These are phyloP conservation scores for Pyrochroa serraticornis DNA, from an alignment of 2,888 invertebrate species.

Conservation along the genomic window DNA sequence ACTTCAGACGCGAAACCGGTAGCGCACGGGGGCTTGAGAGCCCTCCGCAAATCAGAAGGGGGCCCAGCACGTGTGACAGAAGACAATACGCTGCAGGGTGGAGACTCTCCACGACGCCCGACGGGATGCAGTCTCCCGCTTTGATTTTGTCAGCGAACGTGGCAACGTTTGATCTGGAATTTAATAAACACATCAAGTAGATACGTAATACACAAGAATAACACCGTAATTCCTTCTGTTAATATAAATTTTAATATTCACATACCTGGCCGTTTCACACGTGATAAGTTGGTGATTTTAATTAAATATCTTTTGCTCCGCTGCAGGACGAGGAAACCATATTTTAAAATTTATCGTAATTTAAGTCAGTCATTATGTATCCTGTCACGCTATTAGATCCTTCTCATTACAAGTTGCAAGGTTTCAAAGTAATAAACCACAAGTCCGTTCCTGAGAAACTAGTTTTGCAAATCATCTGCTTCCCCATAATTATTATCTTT, in stretches of 20 bases:
- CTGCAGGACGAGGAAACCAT: too few relatives aligned
- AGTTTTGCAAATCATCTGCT: constrained; percentile 33
- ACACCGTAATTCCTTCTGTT: too few relatives aligned
- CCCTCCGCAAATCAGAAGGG: constrained; percentile 29
- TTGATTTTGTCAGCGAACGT: constrained; percentile 39
- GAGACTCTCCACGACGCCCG: constrained; percentile 37
- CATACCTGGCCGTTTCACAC: too few relatives aligned
- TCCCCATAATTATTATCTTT: constrained; percentile 31
- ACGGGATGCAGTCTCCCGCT: constrained; percentile 41
- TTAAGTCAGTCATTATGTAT: constrained; percentile 34
- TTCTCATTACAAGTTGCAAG: background rate
- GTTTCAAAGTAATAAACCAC: constrained; percentile 36
- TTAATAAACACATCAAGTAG: constrained; percentile 11
- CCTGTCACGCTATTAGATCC: constrained; percentile 32
- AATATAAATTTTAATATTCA: too few relatives aligned
- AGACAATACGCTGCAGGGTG: constrained; percentile 41
- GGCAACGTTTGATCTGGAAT: constrained; percentile 41
- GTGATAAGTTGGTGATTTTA: too few relatives aligned
- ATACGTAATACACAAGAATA: too few relatives aligned
- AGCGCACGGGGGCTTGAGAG: constrained; percentile 23
- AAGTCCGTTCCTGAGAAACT: constrained; percentile 27
- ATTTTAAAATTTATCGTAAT: too few relatives aligned
- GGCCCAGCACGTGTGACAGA: constrained; percentile 44
- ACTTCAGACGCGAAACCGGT: constrained; percentile 11
- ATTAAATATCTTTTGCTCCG: too few relatives aligned